These are phyloP conservation scores for Sarcophilus harrisii DNA, from an alignment of 2,797 vertebrate genomes.

Conservation along the genomic window DNA sequence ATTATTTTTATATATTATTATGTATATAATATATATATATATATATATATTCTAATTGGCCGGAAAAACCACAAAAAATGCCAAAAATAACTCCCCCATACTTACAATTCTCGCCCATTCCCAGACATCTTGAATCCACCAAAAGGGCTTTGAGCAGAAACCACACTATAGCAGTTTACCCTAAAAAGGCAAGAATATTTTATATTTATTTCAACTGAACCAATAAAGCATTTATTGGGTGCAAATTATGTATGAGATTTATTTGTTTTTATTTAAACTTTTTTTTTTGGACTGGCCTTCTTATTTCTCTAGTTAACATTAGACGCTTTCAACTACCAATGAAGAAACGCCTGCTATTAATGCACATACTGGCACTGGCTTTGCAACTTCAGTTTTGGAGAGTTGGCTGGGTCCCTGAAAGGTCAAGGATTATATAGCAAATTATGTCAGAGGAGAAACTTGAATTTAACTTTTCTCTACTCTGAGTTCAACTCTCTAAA, in stretches of 20 bases:
- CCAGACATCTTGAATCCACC: constrained; percentile 97
- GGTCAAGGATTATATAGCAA: not conserved
- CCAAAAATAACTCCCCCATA: constrained; percentile 57
- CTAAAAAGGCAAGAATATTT: constrained; percentile 78
- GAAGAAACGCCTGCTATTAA: not conserved
- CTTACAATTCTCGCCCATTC: constrained; percentile 94
- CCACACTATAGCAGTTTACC: constrained; percentile 92
- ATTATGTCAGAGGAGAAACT: not conserved
- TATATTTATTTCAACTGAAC: not conserved
- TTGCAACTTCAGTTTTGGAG: not conserved
- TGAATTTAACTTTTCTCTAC: not conserved
- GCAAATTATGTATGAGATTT: not conserved
- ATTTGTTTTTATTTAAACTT: not conserved
- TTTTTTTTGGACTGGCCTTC: not conserved
- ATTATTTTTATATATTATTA: not conserved
- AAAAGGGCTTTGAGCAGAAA: constrained; percentile 90
- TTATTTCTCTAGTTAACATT: not conserved
- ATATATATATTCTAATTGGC: not conserved
- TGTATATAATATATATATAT: no score
- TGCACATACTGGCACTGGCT: not conserved
- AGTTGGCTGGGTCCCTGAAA: not conserved
- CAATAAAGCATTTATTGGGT: not conserved
- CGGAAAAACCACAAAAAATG: not conserved
- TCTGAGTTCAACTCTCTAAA: not conserved
- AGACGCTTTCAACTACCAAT: not conserved